phyloP scores from a whole-genome alignment of 2,113 vertebrate species.

The Enhydra lutris region DNA sequence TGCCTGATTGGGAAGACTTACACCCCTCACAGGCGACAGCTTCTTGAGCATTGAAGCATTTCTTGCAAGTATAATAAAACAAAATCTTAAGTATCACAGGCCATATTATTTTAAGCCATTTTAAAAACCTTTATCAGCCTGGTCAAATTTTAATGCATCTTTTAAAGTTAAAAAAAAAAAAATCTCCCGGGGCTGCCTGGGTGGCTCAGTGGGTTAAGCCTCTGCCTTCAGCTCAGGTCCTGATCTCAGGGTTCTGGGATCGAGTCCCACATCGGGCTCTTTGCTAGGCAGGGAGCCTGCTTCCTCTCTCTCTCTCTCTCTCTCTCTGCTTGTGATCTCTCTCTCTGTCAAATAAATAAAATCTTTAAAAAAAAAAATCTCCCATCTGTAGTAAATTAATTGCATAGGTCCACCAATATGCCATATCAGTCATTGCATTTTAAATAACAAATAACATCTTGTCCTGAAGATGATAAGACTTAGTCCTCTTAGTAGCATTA shows the following conservation, averaged over 20 bases:
- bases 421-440: neutral
- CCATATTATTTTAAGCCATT: conserved; percentile 1
- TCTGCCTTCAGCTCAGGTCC: no score
- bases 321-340: no score
- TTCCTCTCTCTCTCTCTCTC: no score
- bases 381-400: conserved; percentile 2
- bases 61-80: conserved; percentile 3
- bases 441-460: neutral
- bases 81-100: neutral
- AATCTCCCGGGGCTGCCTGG: no score
- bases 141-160: neutral
- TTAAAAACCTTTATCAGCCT: neutral
- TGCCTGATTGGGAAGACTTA: neutral
- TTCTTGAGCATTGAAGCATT: conserved; percentile 23
- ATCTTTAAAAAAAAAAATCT: neutral
- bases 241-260: no score
- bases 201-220: no score
- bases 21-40: neutral
- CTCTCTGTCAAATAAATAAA: no score
- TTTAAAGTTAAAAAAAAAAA: neutral
- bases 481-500: neutral
- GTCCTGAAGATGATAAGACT: neutral
- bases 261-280: no score
- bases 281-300: no score
- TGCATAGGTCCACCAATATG: neutral